Evolutionary conservation across 2,797 vertebrate genomes (phyloP).

Genomic region (Acridotheres tristis): DNA sequence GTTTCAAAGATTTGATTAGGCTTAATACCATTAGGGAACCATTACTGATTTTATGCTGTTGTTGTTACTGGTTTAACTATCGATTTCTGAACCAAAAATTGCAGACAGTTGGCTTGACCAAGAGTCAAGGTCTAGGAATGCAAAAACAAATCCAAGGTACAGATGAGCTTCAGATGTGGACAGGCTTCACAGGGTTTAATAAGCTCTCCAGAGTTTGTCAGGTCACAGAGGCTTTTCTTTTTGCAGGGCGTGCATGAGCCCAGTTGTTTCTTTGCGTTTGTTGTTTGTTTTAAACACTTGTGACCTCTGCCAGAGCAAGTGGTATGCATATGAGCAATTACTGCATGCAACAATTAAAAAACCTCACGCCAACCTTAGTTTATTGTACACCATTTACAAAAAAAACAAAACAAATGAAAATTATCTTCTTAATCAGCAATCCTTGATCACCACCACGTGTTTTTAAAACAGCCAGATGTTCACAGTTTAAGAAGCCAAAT

Average conservation of each 20-base stretch:
- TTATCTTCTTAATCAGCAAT: slow-evolving; percentile 62
- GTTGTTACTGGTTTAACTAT: slow-evolving; percentile 71
- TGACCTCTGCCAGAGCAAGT: slow-evolving; percentile 4
- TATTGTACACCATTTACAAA: slow-evolving; percentile 63
- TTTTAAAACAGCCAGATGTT: slow-evolving; percentile 59
- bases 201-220: slow-evolving; percentile 38
- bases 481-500: slow-evolving; percentile 68
- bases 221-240: slow-evolving; percentile 3
- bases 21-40: slow-evolving; percentile 68
- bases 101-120: slow-evolving; percentile 70
- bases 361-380: slow-evolving; percentile 39
- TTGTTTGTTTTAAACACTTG: background rate
- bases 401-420: slow-evolving; percentile 66
- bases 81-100: slow-evolving; percentile 71
- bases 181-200: slow-evolving; percentile 37
- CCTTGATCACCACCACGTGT: slow-evolving; percentile 62
- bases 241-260: rapidly evolving
- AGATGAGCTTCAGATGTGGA: slow-evolving; percentile 72
- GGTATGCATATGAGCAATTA: slow-evolving; percentile 10
- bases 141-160: slow-evolving; percentile 71
- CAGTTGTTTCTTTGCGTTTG: background rate
- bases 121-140: slow-evolving; percentile 75
- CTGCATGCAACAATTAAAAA: slow-evolving; percentile 26
- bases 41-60: slow-evolving; percentile 61
- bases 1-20: slow-evolving; percentile 73